Base-by-base conservation (phyloP, 2,888 invertebrate genomes). In the Thymelicus acteon region DNA sequence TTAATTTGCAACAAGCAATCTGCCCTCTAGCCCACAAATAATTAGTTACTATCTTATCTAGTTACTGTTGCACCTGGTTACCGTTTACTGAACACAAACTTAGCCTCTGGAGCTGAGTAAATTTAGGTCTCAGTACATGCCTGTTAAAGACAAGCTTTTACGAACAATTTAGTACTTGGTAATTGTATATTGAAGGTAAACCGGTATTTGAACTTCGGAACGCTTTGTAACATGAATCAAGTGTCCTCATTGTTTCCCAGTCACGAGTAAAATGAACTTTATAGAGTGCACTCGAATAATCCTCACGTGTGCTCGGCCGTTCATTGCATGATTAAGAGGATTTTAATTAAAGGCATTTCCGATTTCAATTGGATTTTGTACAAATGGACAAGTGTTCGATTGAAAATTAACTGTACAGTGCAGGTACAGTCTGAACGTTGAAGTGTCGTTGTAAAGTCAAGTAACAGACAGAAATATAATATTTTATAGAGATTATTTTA, bases 281-380 rank as follows among this genome's bases (percentile, higher is more conserved):
- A 37, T 13, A 7, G 57, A 37, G 57, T 57, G 13, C 57, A 57
- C 57, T 57, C 57, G 13, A 57, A 57, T 31, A 57, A 7, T 57
- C 13, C 31, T 57, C 37, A 6, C 13, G 13, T 37, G 7, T 31
- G 37, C 57, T 57, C 31, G 12, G 37, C 10, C 52, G 52, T 15
- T 47, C 48, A 54, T 40, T 6, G 40, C 64, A 39, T 54, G 64
- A 65, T 54, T 15, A 24, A 19, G 39, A 24, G 47, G 58, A 37
- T 47, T 58, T 65, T 65, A 40, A 66, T 47, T 37, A 66, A 37
- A 58, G 58, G 58, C 31, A 48, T 47, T 57, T 40, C 24, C 8
- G 40, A 65, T 44, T 65, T 54, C 54, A 19, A 6, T 19, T 6
- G 52, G 7, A 52, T 52, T 52, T 6, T 7, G 19, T 19, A 8